phyloP scores from a whole-genome alignment of 2,888 invertebrate genomes.

The Drosophila diplacantha region DNA sequence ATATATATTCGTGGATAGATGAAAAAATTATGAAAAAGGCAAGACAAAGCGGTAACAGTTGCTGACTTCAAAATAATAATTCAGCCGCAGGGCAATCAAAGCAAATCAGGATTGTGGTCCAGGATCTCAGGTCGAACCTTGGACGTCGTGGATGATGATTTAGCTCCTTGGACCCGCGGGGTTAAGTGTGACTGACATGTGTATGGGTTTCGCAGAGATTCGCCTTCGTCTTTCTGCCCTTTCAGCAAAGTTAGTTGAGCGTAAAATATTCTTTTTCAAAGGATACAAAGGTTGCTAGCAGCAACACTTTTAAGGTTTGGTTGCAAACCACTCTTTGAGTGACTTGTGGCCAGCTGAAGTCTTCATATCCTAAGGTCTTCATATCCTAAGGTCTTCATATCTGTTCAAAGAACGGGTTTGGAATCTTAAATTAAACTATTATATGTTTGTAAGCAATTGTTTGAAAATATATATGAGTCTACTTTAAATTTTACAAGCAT shows the following conservation, averaged over 20 bases:
- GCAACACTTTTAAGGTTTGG: neutral
- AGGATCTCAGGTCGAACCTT: conserved; percentile 41
- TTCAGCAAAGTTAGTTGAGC: conserved; percentile 60
- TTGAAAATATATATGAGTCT: neutral
- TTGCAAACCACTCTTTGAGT: neutral
- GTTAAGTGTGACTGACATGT: conserved; percentile 72
- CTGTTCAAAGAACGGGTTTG: neutral
- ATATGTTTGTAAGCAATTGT: neutral
- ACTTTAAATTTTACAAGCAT: no score
- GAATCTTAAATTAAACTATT: neutral
- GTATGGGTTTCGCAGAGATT: conserved; percentile 56
- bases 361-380: conserved; percentile 7
- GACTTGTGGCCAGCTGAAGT: conserved; percentile 16
- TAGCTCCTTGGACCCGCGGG: conserved; percentile 44
- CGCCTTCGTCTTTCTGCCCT: conserved; percentile 25
- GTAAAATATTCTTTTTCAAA: conserved; percentile 54
- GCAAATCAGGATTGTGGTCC: conserved; percentile 55
- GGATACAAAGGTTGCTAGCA: conserved; percentile 13
- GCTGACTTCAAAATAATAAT: conserved; percentile 66
- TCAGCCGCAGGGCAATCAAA: conserved; percentile 65
- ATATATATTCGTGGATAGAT: conserved; percentile 5
- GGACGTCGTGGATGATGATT: conserved; percentile 3
- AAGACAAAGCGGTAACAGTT: conserved; percentile 49
- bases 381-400: conserved; percentile 2
- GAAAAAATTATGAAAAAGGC: conserved; percentile 53